Evolutionary conservation across 2,797 vertebrate species (phyloP).

Genomic region (Pogoniulus pusillus): DNA sequence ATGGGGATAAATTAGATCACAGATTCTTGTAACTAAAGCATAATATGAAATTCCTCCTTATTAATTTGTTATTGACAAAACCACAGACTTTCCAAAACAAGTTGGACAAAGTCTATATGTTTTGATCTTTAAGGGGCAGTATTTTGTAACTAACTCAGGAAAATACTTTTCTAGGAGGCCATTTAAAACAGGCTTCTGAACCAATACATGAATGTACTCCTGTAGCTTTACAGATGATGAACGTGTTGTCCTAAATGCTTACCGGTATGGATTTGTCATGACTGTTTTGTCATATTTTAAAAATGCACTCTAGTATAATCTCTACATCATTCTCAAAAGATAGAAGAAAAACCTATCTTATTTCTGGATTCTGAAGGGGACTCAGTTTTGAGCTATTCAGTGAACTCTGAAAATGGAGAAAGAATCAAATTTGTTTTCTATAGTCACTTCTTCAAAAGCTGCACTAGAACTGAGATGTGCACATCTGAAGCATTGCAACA

Average conservation of each 20-base stretch:
- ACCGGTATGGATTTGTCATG: background rate
- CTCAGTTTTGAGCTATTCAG: background rate
- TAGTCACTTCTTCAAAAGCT: background rate
- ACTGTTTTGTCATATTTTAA: background rate
- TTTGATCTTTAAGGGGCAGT: background rate
- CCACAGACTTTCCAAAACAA: background rate
- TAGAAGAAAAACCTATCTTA: background rate
- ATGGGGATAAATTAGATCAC: background rate
- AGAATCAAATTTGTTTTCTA: background rate
- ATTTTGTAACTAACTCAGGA: background rate
- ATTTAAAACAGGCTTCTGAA: background rate
- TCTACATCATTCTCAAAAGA: background rate
- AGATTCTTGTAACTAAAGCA: background rate
- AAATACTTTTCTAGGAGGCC: background rate
- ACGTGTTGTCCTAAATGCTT: background rate
- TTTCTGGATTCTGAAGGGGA: background rate
- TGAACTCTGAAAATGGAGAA: background rate
- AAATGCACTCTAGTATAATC: background rate
- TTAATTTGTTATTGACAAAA: background rate
- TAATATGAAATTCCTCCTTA: background rate
- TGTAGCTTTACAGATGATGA: background rate
- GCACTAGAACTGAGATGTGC: background rate
- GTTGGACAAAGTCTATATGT: background rate
- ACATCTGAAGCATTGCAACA: background rate
- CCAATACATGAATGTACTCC: background rate